Conservation (phyloP, 2,113 vertebrate species). For the Petrocephalus zakoni region DNA sequence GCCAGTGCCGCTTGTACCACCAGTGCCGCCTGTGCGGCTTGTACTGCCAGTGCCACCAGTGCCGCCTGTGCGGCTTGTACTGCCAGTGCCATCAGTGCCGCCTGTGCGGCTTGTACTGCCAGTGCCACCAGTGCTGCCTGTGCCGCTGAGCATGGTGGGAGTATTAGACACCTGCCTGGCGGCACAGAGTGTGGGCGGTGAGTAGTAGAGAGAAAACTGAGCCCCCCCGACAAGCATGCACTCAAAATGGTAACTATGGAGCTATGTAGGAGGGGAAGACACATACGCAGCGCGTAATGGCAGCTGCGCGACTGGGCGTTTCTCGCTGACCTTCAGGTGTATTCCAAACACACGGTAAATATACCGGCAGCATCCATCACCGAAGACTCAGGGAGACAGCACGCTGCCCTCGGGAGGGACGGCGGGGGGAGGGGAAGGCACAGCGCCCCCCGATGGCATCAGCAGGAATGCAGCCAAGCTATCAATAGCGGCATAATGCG, state of each 20-base stretch:
- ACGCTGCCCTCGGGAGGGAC: not conserved
- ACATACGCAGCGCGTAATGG: not conserved
- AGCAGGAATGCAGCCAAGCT: slow-evolving; percentile 20
- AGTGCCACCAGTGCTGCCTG: not conserved
- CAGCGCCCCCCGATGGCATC: not conserved
- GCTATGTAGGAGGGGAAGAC: not conserved
- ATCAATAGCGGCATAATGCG: slow-evolving; percentile 27
- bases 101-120: no score
- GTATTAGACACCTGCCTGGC: not conserved
- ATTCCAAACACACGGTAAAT: not conserved
- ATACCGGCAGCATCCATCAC: not conserved
- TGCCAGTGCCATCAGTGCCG: no score
- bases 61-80: no score
- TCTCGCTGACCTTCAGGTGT: not conserved
- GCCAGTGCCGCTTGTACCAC: no score
- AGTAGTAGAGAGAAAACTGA: not conserved
- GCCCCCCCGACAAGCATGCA: not conserved
- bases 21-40: no score
- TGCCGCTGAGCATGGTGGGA: not conserved
- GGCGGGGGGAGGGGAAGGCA: not conserved
- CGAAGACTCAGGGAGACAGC: not conserved
- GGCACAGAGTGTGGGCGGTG: not conserved
- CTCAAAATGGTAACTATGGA: not conserved
- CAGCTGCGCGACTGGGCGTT: not conserved
- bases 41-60: no score